These are phyloP conservation scores for Biston betularia DNA, from an alignment of 2,888 invertebrate species.

Conservation along the genomic window DNA sequence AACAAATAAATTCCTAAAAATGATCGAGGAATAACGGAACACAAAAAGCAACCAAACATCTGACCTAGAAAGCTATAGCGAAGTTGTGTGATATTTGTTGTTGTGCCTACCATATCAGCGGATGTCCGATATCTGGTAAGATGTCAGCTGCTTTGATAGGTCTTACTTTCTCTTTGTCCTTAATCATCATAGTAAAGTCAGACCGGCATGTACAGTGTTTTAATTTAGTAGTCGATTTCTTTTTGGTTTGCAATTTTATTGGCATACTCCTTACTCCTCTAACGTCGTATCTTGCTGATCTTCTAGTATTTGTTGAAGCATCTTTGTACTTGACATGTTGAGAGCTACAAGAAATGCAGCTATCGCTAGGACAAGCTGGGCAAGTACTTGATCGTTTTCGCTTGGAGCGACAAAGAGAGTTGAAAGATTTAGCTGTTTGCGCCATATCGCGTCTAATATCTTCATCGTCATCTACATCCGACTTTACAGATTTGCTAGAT, in stretches of 20 bases:
- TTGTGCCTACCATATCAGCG: background rate
- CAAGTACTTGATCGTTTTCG: background rate
- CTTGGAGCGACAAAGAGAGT: background rate
- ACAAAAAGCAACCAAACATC: background rate
- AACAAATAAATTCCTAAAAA: background rate
- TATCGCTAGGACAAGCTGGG: background rate
- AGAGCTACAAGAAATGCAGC: background rate
- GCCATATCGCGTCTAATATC: constrained; percentile 4
- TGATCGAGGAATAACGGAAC: background rate
- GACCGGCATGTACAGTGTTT: background rate
- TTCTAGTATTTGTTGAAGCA: constrained; percentile 7
- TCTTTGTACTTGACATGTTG: constrained; percentile 6
- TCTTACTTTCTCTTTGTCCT: constrained; percentile 5
- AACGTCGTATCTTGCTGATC: constrained; percentile 8
- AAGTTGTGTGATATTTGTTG: background rate
- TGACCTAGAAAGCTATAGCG: background rate
- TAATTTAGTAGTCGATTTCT: background rate
- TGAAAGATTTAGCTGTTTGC: constrained; percentile 6
- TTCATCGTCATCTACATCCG: constrained; percentile 5
- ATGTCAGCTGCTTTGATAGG: background rate
- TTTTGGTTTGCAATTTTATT: background rate
- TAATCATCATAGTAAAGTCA: background rate
- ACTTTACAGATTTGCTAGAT: background rate
- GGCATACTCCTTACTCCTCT: constrained; percentile 10
- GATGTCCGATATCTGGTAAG: background rate